These are phyloP conservation scores for human (Homo sapiens) DNA, from an alignment of 2,113 vertebrate genomes.

Conservation along the genomic window GRCh38 chrX:132950501-132951000, in stretches of 20 bases:
- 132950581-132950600: not conserved
- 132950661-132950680: not conserved
- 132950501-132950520: not conserved
- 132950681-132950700: conserved; percentile 28
- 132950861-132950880: conserved; percentile 52
- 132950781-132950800: conserved; percentile 61
- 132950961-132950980: not conserved
- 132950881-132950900: not conserved
- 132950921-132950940: conserved; percentile 48
- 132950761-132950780: conserved; percentile 54
- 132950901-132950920: conserved; percentile 42
- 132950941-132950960: conserved; percentile 42
- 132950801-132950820: conserved; percentile 61
- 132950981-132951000: not conserved
- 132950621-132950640: not conserved
- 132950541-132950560: not conserved
- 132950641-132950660: not conserved
- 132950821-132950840: conserved; percentile 62
- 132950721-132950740: conserved; percentile 34
- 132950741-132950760: conserved; percentile 60
- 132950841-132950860: conserved; percentile 52
- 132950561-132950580: not conserved
- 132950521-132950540: not conserved
- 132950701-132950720: conserved; percentile 20
- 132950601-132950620: conserved; percentile 1